These are phyloP conservation scores for Apodemus agrarius DNA, from an alignment of 2,797 vertebrate species.

Conservation along the genomic window DNA sequence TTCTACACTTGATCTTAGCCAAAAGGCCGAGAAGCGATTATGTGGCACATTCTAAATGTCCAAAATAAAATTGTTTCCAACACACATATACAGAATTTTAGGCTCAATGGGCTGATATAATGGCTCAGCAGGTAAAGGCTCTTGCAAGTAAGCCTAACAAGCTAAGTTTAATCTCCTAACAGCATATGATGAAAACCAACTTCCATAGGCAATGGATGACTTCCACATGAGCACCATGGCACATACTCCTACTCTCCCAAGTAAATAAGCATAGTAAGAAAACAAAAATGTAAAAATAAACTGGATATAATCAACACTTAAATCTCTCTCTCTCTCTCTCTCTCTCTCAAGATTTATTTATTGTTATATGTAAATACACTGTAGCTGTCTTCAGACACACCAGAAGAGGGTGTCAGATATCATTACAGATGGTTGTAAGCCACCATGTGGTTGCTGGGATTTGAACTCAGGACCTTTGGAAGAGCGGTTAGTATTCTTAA, in stretches of 20 bases:
- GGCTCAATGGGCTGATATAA: background rate
- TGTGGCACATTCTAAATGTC: background rate
- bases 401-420: no score
- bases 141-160: background rate
- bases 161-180: background rate
- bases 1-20: no score
- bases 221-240: background rate
- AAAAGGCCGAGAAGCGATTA: no score
- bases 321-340: background rate
- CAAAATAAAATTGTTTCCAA: background rate
- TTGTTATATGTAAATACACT: no score
- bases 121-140: background rate
- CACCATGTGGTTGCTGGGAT: no score
- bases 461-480: no score
- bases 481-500: no score
- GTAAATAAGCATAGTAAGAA: background rate
- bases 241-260: background rate
- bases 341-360: no score
- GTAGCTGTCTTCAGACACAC: no score
- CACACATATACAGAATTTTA: background rate
- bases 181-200: background rate
- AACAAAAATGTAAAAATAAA: background rate
- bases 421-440: no score
- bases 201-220: background rate
- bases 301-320: background rate